Evolutionary conservation across 2,113 vertebrate genomes (phyloP).

Genomic region (Stegastes partitus): DNA sequence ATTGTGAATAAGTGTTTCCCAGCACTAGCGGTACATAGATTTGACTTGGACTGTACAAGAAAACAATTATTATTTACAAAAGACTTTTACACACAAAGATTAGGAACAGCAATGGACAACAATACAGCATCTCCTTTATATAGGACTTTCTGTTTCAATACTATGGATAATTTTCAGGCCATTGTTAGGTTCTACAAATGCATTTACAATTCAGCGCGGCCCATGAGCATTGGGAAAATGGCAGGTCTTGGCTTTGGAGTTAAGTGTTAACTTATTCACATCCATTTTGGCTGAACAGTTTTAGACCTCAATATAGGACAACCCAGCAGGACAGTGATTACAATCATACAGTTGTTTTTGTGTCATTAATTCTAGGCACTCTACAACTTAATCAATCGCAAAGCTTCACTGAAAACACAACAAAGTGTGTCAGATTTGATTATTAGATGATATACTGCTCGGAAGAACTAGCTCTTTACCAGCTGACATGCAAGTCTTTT

Average conservation of each 20-base stretch:
- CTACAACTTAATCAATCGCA: neutral
- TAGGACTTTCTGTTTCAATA: slow-evolving; percentile 30
- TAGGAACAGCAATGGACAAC: slow-evolving; percentile 11
- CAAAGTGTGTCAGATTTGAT: neutral
- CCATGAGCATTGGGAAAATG: neutral
- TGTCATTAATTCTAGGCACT: neutral
- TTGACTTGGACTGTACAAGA: slow-evolving; percentile 11
- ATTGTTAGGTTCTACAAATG: slow-evolving; percentile 44
- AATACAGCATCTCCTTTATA: neutral
- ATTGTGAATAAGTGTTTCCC: slow-evolving; percentile 30
- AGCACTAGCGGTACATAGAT: slow-evolving; percentile 17
- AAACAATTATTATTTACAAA: slow-evolving; percentile 34
- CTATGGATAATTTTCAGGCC: slow-evolving; percentile 41
- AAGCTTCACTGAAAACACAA: neutral
- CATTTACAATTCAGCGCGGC: slow-evolving; percentile 20
- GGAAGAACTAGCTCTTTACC: too few species aligned
- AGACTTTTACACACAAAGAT: slow-evolving; percentile 5
- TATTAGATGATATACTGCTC: too few species aligned
- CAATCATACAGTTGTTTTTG: neutral
- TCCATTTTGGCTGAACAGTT: neutral
- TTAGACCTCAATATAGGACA: neutral
- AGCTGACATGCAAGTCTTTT: too few species aligned
- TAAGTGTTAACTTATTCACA: neutral
- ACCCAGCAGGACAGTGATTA: neutral
- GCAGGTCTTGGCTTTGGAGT: slow-evolving; percentile 4